Evolutionary conservation across 2,113 vertebrate species (phyloP).

Genomic region (Phaethon lepturus): DNA sequence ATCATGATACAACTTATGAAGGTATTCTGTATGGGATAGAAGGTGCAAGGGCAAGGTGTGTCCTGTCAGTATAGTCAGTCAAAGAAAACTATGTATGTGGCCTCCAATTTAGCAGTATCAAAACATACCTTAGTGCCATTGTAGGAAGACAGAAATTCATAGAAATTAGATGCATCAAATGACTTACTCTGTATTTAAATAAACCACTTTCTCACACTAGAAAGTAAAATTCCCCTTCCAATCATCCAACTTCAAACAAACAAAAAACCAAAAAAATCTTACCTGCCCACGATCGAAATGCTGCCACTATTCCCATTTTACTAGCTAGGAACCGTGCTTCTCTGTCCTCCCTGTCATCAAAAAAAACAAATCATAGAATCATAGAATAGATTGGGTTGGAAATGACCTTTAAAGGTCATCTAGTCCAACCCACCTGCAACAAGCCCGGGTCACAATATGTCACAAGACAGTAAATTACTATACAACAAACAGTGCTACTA

Average conservation of each 20-base stretch:
- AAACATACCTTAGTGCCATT: not conserved
- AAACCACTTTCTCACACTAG: not conserved
- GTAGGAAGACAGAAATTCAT: not conserved
- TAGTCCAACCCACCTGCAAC: no score
- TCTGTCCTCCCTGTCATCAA: conserved; percentile 88
- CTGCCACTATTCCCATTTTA: conserved; percentile 96
- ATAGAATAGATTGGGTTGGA: no score
- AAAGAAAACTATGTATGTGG: not conserved
- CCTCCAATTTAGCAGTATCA: not conserved
- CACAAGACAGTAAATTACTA: not conserved
- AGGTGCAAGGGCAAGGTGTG: not conserved
- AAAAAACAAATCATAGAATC: no score
- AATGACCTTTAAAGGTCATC: no score
- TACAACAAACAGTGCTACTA: not conserved
- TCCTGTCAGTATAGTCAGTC: not conserved
- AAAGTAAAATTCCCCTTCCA: not conserved
- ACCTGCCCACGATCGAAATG: conserved; percentile 99
- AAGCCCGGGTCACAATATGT: no score
- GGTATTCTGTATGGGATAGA: accelerated
- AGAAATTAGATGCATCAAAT: not conserved
- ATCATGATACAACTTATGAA: not conserved
- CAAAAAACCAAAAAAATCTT: conserved; percentile 16
- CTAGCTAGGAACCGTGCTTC: conserved; percentile 95
- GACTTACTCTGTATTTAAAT: not conserved
- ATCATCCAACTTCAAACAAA: not conserved